Evolutionary conservation across 1,140 invertebrate genomes (phyloP), one percentile per base, ranked within the genome.

Genomic region (Galendromus occidentalis): DNA sequence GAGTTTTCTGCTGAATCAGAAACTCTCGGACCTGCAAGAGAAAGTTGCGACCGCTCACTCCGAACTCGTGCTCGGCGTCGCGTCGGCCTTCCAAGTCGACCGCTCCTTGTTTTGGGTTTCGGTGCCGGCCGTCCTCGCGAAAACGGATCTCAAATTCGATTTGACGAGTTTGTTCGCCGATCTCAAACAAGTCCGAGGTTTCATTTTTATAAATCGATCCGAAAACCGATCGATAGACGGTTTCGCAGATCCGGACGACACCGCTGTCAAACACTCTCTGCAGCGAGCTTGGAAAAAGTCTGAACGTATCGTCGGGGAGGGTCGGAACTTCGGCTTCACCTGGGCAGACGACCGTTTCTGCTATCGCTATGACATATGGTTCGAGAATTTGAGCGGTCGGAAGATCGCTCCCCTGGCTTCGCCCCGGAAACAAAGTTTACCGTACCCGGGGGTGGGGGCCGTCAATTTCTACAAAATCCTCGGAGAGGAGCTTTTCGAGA

Each of bases 381-480:
- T 59, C 9, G 51, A 59, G 51, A 59, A 59, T 9, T 22, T 59
- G 14, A 59, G 51, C 51, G 51, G 51, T 18, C 51, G 51, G 1
- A 59, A 59, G 9, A 33, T 22, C 14, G 22, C 51, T 29, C 51
- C 51, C n/a, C 2, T 59, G 20, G 25, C 25, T 25, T 25, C 51
- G 20, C 51, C 51, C 17, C 51, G 51, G 6, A 59, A 33, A 17
- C 25, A 59, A 22, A 29, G 14, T 22, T 22, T 59, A 4, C 51
- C 51, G 20, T 59, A 59, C 9, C 51, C 51, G 1, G 51, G 51
- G 2, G 51, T 59, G 12, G 51, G 51, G 9, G 51, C 51, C 14
- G 51, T 59, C 14, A 59, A 59, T 9, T 59, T 59, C 22, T 59
- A 59, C 33, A 59, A 59, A 33, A 17, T 59, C n/a, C 51, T 59